Base-by-base conservation (phyloP, 2,797 vertebrate species). In the Danio choprae region DNA sequence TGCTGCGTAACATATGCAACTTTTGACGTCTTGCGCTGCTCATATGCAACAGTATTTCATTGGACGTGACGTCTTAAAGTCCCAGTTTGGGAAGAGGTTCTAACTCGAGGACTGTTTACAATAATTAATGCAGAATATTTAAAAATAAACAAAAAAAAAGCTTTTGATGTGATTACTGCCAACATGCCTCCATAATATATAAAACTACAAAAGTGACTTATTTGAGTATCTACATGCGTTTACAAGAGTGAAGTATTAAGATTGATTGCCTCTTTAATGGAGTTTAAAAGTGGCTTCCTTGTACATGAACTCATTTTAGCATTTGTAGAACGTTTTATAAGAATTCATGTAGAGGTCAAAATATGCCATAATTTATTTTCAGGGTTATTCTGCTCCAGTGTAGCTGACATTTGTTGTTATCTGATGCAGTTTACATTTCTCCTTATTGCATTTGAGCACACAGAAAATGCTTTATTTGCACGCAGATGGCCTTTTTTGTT, bases 101-200 rank as follows among this genome's bases (percentile, higher is more conserved):
- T 83, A 92, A 91, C 86, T 91, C 84, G 88, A 85, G 89, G 90
- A 86, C 77, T 86, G 88, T 93, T 94, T 94, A 95, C 93, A 89
- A 85, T 89, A 91, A 93, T 91, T 70, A 20, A 20, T 48, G 41
- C 46, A 43, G 43, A 58, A 59, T 75, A 9, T 3, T 51, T 79
- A 22, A 29, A 29, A 29, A 29, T 29, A 29, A 29, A 29, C 29
- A 29, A 29, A n/a, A n/a, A n/a, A 87, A 92, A 89, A 91, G 90
- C 89, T 90, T 88, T 90, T 90, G 56, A 80, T 84, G 53, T 50
- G 74, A 85, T 89, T 48, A 74, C 56, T 83, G 80, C 80, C 78
- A 84, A 80, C 44, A 75, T 80, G 80, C 55, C 43, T 81, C 82
- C 59, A 77, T 50, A 56, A 40, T 58, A 60, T 75, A 38, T 5